phyloP scores from a whole-genome alignment of 2,888 invertebrate species.

The Erannis defoliaria region DNA sequence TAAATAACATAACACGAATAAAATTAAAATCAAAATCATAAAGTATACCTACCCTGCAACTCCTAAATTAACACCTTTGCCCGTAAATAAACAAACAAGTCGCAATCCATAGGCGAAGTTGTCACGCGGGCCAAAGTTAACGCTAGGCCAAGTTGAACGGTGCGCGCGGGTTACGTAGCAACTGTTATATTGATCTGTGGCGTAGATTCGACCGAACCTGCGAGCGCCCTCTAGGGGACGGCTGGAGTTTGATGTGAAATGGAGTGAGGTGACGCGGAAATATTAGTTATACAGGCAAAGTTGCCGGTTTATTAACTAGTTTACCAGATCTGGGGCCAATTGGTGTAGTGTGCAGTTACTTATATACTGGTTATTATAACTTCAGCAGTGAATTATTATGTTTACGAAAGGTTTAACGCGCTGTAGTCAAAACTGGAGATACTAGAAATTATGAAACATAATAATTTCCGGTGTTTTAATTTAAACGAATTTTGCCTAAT shows the following conservation, averaged over 20 bases:
- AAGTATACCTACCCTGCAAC: neutral
- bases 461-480: too few species aligned
- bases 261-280: constrained; percentile 1
- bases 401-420: too few species aligned
- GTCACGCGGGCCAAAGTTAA: constrained; percentile 1
- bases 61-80: neutral
- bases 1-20: too few species aligned
- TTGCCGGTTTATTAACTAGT: neutral
- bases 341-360: neutral
- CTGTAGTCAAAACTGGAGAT: too few species aligned
- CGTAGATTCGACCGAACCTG: constrained; percentile 20
- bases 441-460: too few species aligned
- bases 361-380: neutral
- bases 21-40: too few species aligned
- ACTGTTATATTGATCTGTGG: neutral
- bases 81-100: constrained; percentile 6
- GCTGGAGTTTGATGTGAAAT: neutral
- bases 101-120: constrained; percentile 7
- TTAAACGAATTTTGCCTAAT: too few species aligned
- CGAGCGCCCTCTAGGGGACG: constrained; percentile 10
- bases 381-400: neutral
- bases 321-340: neutral
- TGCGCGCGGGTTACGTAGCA: neutral
- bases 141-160: constrained; percentile 21
- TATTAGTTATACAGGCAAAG: neutral